Percentiles rank a stretch among this genome's conserved stretches.
Conservation (phyloP, 2,888 invertebrate species). For the Gisinianus flammeolus region DNA sequence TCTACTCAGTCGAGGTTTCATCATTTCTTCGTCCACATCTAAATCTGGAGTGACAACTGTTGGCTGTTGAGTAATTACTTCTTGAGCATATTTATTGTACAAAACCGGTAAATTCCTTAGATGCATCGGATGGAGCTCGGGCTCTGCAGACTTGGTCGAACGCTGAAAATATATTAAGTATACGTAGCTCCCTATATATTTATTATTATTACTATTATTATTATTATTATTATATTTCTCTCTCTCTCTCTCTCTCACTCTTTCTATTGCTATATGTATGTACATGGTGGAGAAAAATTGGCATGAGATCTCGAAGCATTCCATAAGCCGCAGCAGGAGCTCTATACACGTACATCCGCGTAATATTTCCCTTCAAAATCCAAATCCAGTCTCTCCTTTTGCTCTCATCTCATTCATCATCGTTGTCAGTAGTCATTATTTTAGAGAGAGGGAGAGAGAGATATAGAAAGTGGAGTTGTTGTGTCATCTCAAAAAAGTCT, state of each 20-base stretch:
- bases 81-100: slow-evolving; percentile 72
- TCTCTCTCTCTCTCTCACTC: not conserved
- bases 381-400: slow-evolving; percentile 8
- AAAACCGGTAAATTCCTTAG: slow-evolving; percentile 66
- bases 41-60: slow-evolving; percentile 61
- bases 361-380: not conserved
- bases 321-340: no score
- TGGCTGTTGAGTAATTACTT: slow-evolving; percentile 44
- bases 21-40: slow-evolving; percentile 54
- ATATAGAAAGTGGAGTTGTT: not conserved
- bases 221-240: no score
- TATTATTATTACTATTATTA: no score
- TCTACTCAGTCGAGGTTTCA: slow-evolving; percentile 46
- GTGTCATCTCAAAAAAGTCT: not conserved
- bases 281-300: no score
- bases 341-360: not conserved
- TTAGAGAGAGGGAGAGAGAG: not conserved
- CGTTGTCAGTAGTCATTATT: slow-evolving; percentile 9
- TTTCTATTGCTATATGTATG: no score
- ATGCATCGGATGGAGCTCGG: slow-evolving; percentile 48
- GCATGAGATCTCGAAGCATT: not conserved
- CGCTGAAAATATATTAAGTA: slow-evolving; percentile 40
- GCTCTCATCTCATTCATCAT: slow-evolving; percentile 14
- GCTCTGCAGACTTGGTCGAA: slow-evolving; percentile 57
- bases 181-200: no score